Base-by-base conservation (phyloP, 1,140 invertebrate species). In the Leptinotarsa lineolata region DNA sequence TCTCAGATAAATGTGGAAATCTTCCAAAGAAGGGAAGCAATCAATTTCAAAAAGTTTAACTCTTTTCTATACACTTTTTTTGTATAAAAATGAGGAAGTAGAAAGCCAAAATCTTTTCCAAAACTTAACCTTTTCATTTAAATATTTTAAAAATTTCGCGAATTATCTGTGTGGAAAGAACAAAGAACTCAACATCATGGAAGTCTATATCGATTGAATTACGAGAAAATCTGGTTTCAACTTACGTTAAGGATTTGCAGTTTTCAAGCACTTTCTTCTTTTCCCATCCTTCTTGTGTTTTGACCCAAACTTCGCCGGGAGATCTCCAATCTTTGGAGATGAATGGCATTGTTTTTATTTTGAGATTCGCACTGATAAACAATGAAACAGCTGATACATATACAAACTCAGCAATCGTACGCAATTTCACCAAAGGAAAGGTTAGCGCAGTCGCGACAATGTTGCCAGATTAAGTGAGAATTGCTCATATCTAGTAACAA, bases 221-320 rank as follows among this genome's bases (percentile, higher is more conserved):
- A 68, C 21, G 20, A 64, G 58, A 44, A 39, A 8, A 39, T 39
- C 30, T 11, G 11, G 30, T 39, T 39, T 39, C 30, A 39, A 82
- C 83, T 83, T 76, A 84, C 83, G 79, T 79, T 70, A 83, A 74
- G 63, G 77, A 68, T 76, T 81, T 83, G 77, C 79, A 81, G 76
- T 83, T 94, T 85, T 94, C 93, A 59, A 97, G 88, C 70, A 97
- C 93, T 88, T 98, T 98, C 85, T 95, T 94, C 86, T 94, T 93
- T 85, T 97, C 95, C 96, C 96, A 98, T 72, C 97, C 96, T 85
- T 97, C 95, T 77, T 95, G 91, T 45, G 96, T 98, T 88, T 97
- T 97, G 18, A 99, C 95, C 97, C 97, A 99, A 82, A 94, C 93
- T 85, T 99, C 97, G 46, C 97, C 97, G 58, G 96, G 96, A 72